Evolutionary conservation across 2,888 invertebrate species (phyloP).

Genomic region (Chaetogeoica ovagalla): DNA sequence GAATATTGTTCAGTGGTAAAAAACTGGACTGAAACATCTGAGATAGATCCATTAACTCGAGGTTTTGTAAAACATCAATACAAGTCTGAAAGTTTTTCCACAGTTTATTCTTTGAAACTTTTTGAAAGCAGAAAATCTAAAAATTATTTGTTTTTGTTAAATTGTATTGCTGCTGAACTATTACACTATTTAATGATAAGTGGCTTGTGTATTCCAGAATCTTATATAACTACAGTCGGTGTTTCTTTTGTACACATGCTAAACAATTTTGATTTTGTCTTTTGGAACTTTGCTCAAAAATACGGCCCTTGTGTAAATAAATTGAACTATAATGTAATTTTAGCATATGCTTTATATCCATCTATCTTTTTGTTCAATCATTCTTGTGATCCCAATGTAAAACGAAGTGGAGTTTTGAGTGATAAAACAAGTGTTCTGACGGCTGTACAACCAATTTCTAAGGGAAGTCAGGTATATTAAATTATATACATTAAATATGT

Average conservation of each 20-base stretch:
- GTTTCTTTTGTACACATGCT: constrained; percentile 23
- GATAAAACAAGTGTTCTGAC: neutral
- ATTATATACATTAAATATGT: too few species aligned
- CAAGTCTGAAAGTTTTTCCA: constrained; percentile 14
- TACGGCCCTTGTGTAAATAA: neutral
- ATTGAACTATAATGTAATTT: neutral
- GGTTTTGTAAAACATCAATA: constrained; percentile 12
- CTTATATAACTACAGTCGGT: constrained; percentile 4
- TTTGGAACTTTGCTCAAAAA: neutral
- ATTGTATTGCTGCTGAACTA: constrained; percentile 18
- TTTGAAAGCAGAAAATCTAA: neutral
- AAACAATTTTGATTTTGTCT: neutral
- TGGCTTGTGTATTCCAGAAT: neutral
- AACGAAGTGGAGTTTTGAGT: neutral
- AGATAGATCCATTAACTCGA: neutral
- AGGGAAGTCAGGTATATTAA: constrained; percentile 29
- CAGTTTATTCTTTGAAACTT: constrained; percentile 3
- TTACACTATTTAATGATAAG: neutral
- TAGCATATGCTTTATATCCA: neutral
- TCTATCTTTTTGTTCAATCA: constrained; percentile 5
- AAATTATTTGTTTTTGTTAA: constrained; percentile 6
- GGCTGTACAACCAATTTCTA: constrained; percentile 21
- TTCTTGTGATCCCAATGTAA: constrained; percentile 31
- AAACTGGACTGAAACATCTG: neutral
- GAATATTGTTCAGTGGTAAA: constrained; percentile 1